Base-by-base conservation (phyloP, 2,113 vertebrate species). In the Piaya cayana region DNA sequence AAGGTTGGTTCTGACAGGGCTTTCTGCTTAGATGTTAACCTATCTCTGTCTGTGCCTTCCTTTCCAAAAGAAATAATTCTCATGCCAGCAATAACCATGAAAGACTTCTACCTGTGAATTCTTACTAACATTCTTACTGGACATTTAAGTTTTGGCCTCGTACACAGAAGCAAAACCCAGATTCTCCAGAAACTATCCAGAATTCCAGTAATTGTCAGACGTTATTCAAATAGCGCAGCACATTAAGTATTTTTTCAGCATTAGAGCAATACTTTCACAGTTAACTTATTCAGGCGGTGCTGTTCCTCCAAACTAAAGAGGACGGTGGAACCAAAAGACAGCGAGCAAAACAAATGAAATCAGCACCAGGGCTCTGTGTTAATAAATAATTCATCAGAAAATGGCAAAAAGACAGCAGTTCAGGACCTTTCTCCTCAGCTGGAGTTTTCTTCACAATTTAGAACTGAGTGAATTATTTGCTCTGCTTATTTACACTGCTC, bases 101-200 rank as follows among this genome's bases (percentile, higher is more conserved):
- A 22, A 62, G 43, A 3, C 42, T 47, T 56, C 39, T 8, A 0
- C 3, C 49, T 17, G 0, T 12, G 53, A 25, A 22, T 15, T 77
- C 25, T 5, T 50, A 36, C 21, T 20, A 2, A 2, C 7, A 16
- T 5, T 4, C 2, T 17, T 50, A 65, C 3, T 22, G n/a, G 32
- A 22, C 37, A 12, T 18, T 36, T 39, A 56, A 36, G 30, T 11
- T 19, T 19, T 63, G 74, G 7, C 65, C 65, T 63, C 18, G 1
- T 1, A 3, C 36, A 23, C 20, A 36, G 49, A 5, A 64, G 49
- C 68, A 78, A 58, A 3, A 12, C 60, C 36, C 68, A 32, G 50
- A 27, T 23, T 74, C 52, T 58, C 10, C 74, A 45, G 39, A 34
- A 2, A 17, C 16, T 72, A 68, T 19, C 43, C 53, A 64, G 27